Conservation (phyloP, 2,797 vertebrate species). For the Geotrypetes seraphini region DNA sequence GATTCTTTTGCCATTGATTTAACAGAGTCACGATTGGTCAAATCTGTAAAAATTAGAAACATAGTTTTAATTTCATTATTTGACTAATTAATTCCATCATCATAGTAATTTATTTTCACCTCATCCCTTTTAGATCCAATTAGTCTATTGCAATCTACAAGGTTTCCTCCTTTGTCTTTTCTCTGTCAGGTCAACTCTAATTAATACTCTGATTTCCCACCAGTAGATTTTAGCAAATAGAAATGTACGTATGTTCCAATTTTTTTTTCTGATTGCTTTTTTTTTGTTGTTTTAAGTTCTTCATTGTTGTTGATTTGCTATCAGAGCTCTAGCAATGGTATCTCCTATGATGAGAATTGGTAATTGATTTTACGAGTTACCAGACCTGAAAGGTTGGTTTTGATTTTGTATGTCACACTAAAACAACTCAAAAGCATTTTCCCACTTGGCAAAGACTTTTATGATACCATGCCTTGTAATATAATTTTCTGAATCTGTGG, state of each 20-base stretch:
- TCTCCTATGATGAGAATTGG: neutral
- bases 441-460: neutral
- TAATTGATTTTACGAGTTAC: too few relatives aligned
- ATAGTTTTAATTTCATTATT: too few relatives aligned
- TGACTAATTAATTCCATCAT: too few relatives aligned
- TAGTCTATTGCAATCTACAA: slow-evolving; percentile 6
- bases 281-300: too few relatives aligned
- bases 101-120: too few relatives aligned
- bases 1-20: too few relatives aligned
- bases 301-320: too few relatives aligned
- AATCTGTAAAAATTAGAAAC: too few relatives aligned
- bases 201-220: slow-evolving; percentile 10
- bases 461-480: neutral
- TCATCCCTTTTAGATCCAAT: neutral
- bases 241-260: too few relatives aligned
- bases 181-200: slow-evolving; percentile 13
- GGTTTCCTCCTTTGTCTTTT: neutral
- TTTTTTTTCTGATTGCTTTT: too few relatives aligned
- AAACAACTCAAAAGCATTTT: neutral
- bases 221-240: too few relatives aligned
- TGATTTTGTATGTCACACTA: neutral
- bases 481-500: neutral
- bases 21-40: too few relatives aligned
- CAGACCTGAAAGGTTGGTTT: neutral
- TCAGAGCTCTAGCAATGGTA: neutral